These are phyloP conservation scores for Margaritifera margaritifera DNA, from an alignment of 2,888 invertebrate species.

Conservation along the genomic window DNA sequence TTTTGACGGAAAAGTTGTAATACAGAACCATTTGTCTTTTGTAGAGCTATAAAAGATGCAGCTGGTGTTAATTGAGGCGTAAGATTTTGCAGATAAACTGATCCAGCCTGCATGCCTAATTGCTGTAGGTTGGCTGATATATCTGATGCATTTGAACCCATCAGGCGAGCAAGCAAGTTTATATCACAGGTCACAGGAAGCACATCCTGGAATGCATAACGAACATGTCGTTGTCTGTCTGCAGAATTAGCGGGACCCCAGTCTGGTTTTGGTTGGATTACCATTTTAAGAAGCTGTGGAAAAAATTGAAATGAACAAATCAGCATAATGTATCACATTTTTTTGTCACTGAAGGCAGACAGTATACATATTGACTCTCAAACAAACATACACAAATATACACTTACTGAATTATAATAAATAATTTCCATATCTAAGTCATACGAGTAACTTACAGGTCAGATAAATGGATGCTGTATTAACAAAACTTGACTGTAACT, in stretches of 20 bases:
- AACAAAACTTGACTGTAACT: too few relatives aligned
- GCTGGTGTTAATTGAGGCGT: constrained; percentile 33
- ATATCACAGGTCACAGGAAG: constrained; percentile 31
- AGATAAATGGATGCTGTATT: too few relatives aligned
- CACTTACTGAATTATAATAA: too few relatives aligned
- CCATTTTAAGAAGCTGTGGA: constrained; percentile 51
- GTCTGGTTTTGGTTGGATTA: constrained; percentile 51
- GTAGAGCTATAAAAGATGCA: constrained; percentile 31
- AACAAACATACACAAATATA: too few relatives aligned
- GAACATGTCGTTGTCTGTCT: constrained; percentile 37
- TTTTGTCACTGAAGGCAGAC: too few relatives aligned
- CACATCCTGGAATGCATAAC: constrained; percentile 20
- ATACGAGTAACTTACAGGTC: too few relatives aligned
- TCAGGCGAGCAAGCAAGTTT: constrained; percentile 37
- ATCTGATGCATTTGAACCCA: constrained; percentile 43
- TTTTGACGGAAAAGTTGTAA: constrained; percentile 17
- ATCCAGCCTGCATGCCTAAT: constrained; percentile 18
- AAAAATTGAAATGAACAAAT: constrained; percentile 6
- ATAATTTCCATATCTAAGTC: too few relatives aligned
- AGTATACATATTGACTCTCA: too few relatives aligned
- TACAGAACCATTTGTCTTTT: constrained; percentile 21
- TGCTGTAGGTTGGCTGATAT: constrained; percentile 23
- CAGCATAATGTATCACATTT: too few relatives aligned
- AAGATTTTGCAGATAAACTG: constrained; percentile 1
- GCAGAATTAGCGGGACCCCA: constrained; percentile 64